phyloP scores from a whole-genome alignment of 1,140 invertebrate genomes.

The Euglossa dilemma region DNA sequence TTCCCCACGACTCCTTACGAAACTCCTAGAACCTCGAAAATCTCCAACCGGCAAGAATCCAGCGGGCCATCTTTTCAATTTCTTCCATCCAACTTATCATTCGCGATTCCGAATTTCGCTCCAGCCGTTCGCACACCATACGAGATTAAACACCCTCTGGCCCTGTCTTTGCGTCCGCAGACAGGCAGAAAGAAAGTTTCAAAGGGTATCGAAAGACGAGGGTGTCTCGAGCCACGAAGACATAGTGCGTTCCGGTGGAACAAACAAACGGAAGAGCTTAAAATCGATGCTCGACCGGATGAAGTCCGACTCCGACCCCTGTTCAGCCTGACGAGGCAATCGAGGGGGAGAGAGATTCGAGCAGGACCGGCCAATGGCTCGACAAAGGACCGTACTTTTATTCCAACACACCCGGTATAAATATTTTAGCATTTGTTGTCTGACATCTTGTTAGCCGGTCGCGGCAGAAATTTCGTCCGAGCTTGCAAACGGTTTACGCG shows the following conservation, averaged over 20 bases:
- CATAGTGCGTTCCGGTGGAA: constrained; percentile 4
- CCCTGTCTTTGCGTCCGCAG: neutral
- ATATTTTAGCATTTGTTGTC: constrained; percentile 63
- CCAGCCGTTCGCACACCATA: too few species aligned
- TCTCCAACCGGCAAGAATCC: too few species aligned
- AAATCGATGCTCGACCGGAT: constrained; percentile 33
- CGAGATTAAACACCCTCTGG: neutral
- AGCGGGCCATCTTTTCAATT: neutral
- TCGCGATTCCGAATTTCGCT: neutral
- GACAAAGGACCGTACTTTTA: constrained; percentile 18
- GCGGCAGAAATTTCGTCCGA: neutral
- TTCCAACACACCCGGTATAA: constrained; percentile 45
- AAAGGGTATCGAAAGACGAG: constrained; percentile 2
- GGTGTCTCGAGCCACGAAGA: constrained; percentile 9
- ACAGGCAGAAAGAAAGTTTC: neutral
- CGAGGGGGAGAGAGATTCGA: constrained; percentile 4
- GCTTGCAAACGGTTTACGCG: too few species aligned
- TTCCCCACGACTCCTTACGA: neutral
- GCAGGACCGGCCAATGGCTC: constrained; percentile 6
- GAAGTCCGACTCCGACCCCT: too few species aligned
- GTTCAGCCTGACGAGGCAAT: constrained; percentile 33
- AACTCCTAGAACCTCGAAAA: neutral
- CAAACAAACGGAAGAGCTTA: constrained; percentile 34
- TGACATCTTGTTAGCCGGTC: constrained; percentile 47
- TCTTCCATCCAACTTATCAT: neutral